A percentile compares a stretch with the other conserved stretches of the same genome.
phyloP scores from a whole-genome alignment of 1,140 invertebrate species.

The Sitophilus oryzae region DNA sequence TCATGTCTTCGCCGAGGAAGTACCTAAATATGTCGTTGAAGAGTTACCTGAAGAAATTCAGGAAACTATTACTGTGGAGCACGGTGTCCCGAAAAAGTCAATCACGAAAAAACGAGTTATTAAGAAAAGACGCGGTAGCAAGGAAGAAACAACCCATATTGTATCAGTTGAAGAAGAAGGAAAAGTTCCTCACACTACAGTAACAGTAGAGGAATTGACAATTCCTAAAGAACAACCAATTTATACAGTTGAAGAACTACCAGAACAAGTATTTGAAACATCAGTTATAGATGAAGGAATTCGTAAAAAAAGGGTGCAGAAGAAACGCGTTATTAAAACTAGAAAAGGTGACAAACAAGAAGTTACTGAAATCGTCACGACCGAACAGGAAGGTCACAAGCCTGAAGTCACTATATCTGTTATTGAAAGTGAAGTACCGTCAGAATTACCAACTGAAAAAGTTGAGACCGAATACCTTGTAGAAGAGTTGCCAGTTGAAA shows the following conservation, averaged over 20 bases:
- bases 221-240: conserved; percentile 3
- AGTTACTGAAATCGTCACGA: conserved; percentile 38
- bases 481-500: conserved; percentile 40
- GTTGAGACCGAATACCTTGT: conserved; percentile 22
- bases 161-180: conserved; percentile 39
- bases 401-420: conserved; percentile 34
- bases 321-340: conserved; percentile 41
- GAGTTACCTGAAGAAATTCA: conserved; percentile 37
- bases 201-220: conserved; percentile 31
- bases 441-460: conserved; percentile 20
- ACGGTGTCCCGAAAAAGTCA: conserved; percentile 28
- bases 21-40: conserved; percentile 28
- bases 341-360: conserved; percentile 32
- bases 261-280: conserved; percentile 26
- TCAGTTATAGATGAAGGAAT: conserved; percentile 27
- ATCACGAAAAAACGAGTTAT: conserved; percentile 33
- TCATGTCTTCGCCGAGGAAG: conserved; percentile 16
- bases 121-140: conserved; percentile 36
- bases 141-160: conserved; percentile 41
- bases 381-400: conserved; percentile 31
- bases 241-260: conserved; percentile 20
- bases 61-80: conserved; percentile 26
- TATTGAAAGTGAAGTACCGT: conserved; percentile 30
- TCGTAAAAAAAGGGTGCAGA: conserved; percentile 39
- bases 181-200: conserved; percentile 37